Conservation (phyloP, 1,140 invertebrate genomes). For the Drosophila sp. region DNA sequence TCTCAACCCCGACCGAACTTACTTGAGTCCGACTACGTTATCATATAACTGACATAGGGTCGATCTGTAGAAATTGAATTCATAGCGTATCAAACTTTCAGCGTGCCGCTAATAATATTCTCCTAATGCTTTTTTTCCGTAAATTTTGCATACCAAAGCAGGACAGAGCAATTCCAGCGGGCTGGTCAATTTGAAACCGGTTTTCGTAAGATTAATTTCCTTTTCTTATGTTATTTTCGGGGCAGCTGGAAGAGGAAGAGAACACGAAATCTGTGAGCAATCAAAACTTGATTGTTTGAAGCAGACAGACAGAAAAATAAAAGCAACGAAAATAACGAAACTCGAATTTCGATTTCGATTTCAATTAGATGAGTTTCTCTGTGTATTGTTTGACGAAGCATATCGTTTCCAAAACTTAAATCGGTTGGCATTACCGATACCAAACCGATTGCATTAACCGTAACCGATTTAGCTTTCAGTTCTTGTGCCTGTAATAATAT, state of each 20-base stretch:
- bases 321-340: constrained; percentile 13
- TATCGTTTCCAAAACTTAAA: neutral
- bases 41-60: too few species aligned
- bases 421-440: constrained; percentile 6
- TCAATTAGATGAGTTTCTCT: neutral
- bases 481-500: constrained; percentile 1
- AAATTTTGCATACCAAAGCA: constrained; percentile 23
- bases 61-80: too few species aligned
- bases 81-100: too few species aligned
- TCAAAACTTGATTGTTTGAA: constrained; percentile 32
- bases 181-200: constrained; percentile 31
- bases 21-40: too few species aligned
- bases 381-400: neutral
- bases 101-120: neutral
- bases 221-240: constrained; percentile 37
- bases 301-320: constrained; percentile 1
- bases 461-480: neutral
- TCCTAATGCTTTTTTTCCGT: neutral
- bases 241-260: constrained; percentile 22
- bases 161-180: constrained; percentile 8
- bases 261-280: constrained; percentile 34
- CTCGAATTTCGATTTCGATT: neutral
- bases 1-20: too few species aligned
- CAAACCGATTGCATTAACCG: neutral
- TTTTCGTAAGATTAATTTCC: constrained; percentile 42